These are phyloP conservation scores for Macrotus californicus DNA, from an alignment of 2,113 vertebrate genomes.

Conservation along the genomic window DNA sequence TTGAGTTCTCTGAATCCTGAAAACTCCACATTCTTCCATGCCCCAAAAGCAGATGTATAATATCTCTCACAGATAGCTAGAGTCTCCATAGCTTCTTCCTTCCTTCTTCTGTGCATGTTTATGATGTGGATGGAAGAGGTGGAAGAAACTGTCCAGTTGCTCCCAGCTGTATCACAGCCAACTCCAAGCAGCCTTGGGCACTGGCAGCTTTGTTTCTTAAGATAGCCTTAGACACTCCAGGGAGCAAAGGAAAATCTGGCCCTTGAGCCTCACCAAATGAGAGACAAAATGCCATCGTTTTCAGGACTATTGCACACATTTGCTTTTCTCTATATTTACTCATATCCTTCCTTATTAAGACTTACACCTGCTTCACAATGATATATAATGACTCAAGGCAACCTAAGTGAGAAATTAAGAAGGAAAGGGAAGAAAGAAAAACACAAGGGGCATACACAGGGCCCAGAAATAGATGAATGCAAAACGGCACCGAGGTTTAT, in stretches of 20 bases:
- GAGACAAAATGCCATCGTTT: neutral
- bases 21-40: neutral
- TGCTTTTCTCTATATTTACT: neutral
- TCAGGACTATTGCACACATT: neutral
- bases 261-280: neutral
- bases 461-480: neutral
- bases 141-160: too few species aligned
- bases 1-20: neutral
- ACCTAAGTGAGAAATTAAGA: neutral
- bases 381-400: neutral
- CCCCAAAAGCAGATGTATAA: neutral
- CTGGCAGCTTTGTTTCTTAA: neutral
- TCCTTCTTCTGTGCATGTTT: neutral
- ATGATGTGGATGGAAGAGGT: neutral
- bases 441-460: neutral
- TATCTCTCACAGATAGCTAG: neutral
- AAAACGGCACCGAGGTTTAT: neutral
- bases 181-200: neutral
- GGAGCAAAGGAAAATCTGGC: neutral
- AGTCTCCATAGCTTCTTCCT: neutral
- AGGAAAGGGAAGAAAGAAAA: neutral
- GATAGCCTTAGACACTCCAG: neutral
- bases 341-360: neutral
- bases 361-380: neutral
- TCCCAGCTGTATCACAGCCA: neutral